Evolutionary conservation across 64 coral and sea anemone genomes (phyloP).

Genomic region (Orbicella faveolata): DNA sequence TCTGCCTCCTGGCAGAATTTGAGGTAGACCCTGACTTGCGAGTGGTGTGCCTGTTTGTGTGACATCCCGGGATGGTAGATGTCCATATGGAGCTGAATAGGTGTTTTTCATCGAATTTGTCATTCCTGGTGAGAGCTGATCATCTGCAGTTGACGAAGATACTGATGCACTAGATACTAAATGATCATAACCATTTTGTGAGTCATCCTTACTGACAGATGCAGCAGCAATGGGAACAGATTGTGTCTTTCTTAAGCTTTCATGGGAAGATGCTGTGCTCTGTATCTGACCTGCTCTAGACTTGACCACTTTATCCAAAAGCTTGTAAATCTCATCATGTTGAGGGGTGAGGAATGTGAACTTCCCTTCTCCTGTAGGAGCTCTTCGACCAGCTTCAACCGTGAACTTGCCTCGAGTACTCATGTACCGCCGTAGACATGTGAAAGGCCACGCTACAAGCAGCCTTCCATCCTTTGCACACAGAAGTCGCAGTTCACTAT

Average conservation of each 20-base stretch:
- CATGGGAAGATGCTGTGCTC: background rate
- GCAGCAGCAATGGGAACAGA: background rate
- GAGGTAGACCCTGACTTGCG: background rate
- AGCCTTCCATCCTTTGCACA: constrained; percentile 77
- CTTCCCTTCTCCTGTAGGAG: constrained; percentile 86
- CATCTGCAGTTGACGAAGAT: background rate
- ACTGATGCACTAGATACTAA: constrained; percentile 28
- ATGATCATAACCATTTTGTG: constrained; percentile 62
- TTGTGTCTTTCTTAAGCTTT: constrained; percentile 20
- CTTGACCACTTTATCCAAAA: constrained; percentile 83
- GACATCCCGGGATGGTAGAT: constrained; percentile 14
- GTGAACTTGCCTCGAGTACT: constrained; percentile 82
- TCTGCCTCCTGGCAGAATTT: background rate
- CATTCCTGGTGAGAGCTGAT: background rate
- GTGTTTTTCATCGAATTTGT: constrained; percentile 41
- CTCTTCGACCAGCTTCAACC: constrained; percentile 91
- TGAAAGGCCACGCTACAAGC: constrained; percentile 90
- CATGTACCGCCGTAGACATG: constrained; percentile 93
- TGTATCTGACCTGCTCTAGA: constrained; percentile 63
- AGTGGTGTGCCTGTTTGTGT: background rate
- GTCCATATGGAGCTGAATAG: constrained; percentile 88
- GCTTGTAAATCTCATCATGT: constrained; percentile 92
- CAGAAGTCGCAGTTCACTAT: constrained; percentile 85
- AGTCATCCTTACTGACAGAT: background rate
- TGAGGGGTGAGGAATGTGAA: constrained; percentile 84